Evolutionary conservation across 1,140 invertebrate genomes (phyloP).

Genomic region (Lepidotrigona ventralis): DNA sequence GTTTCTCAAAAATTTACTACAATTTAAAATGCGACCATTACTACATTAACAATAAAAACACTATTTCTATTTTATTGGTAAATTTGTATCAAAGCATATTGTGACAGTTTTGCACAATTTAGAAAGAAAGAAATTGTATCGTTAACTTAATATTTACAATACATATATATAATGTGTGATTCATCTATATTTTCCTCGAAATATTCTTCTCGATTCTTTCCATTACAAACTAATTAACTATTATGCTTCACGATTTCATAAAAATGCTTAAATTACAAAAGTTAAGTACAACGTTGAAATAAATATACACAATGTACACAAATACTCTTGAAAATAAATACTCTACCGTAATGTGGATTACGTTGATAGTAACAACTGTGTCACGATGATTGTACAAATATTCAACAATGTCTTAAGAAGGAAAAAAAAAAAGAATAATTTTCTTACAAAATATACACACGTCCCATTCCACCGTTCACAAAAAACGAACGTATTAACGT

Average conservation of each 20-base stretch:
- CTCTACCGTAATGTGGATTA: neutral
- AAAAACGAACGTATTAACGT: no score
- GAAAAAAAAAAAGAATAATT: neutral
- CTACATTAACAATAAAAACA: neutral
- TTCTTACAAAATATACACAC: neutral
- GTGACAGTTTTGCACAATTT: neutral
- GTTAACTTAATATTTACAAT: constrained; percentile 22
- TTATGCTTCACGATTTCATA: neutral
- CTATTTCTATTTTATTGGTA: no score
- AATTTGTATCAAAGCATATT: neutral
- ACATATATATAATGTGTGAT: neutral
- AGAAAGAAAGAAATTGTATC: neutral
- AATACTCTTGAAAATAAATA: neutral
- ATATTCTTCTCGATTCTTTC: neutral
- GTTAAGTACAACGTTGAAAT: neutral
- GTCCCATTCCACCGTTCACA: no score
- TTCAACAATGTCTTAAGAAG: neutral
- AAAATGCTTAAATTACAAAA: neutral
- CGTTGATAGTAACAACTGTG: neutral
- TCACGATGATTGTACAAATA: neutral
- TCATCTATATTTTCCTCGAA: no score
- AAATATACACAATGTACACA: constrained; percentile 43
- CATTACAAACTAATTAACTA: neutral
- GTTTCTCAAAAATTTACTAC: neutral
- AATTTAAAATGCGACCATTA: neutral